Evolutionary conservation across 2,113 vertebrate genomes (phyloP).

Genomic region (Rynchops niger): DNA sequence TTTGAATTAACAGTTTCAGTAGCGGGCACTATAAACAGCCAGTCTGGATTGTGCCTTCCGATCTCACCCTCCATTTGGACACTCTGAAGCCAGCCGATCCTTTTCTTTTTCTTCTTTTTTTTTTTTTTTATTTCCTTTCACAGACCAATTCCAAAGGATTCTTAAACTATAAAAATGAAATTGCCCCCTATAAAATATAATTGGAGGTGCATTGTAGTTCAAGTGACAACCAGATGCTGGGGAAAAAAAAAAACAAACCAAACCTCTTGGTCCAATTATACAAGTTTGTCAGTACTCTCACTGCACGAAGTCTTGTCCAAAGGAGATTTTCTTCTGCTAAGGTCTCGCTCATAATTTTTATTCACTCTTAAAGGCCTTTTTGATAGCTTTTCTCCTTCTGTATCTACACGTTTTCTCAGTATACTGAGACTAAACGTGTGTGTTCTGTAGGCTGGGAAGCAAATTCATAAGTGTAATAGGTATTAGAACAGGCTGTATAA

Average conservation of each 20-base stretch:
- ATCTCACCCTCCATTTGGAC: conserved; percentile 1
- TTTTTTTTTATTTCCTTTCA: conserved; percentile 26
- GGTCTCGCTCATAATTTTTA: neutral
- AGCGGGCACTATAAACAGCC: neutral
- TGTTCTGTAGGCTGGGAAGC: neutral
- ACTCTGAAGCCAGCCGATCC: neutral
- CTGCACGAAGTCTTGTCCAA: neutral
- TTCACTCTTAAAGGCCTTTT: neutral
- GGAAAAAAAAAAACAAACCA: neutral
- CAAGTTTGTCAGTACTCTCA: neutral
- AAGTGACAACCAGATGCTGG: conserved; percentile 62
- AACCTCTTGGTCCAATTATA: conserved; percentile 23
- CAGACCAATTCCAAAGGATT: conserved; percentile 55
- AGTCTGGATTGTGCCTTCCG: neutral
- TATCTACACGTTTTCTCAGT: neutral
- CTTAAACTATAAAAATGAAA: conserved; percentile 64
- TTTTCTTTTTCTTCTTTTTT: neutral
- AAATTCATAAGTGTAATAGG: neutral
- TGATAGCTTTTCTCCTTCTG: neutral
- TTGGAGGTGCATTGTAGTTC: conserved; percentile 37
- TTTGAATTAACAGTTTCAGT: conserved; percentile 42
- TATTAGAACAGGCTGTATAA: neutral
- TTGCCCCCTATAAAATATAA: conserved; percentile 69
- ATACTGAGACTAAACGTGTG: neutral
- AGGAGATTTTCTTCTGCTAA: neutral